Evolutionary conservation across 2,113 vertebrate species (phyloP), one percentile per base, ranked within the genome.

Genomic region (Tragulus kanchil): DNA sequence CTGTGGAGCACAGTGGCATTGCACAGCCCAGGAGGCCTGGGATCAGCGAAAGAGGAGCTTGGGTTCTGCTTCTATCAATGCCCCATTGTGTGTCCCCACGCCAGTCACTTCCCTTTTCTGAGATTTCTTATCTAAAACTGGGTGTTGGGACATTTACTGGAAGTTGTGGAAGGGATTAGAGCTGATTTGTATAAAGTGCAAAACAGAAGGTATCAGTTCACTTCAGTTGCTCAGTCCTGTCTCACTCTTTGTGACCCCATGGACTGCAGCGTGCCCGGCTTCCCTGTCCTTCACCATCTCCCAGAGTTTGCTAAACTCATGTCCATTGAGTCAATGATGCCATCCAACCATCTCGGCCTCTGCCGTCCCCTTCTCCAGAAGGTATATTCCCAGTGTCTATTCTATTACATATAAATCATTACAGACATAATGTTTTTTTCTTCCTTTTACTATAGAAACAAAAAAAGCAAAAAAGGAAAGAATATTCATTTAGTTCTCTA

Each of bases 391-490:
- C 26, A 36, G 78, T 69, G 36, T 36, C 36, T n/a, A 21, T 42
- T 31, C 77, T 26, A 15, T 5, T 67, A 78, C 25, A 69, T 62
- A 23, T 10, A 21, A 6, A 8, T 17, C 26, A 10, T 8, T 78
- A 11, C 0, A 85, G 93, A 97, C 87, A 13, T 36, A 3, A 23
- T 6, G 15, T 36, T 13, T 83, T 83, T 67, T n/a, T 64, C 62
- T 59, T 54, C 50, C 71, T 15, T 77, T 36, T 25, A 85, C n/a
- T 45, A 36, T 10, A 31, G 26, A 62, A 62, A 88, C 71, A 62
- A 87, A 93, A 52, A 31, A 14, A 36, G 36, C 23, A 13, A 58
- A 58, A 42, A 23, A 89, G 58, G 82, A 96, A 94, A 89, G 85
- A 84, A 59, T 23, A 12, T 23, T 58, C 26, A 6, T 65, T 88